These are phyloP conservation scores for Dipodomys ordii DNA, from an alignment of 2,113 vertebrate genomes.

Conservation along the genomic window DNA sequence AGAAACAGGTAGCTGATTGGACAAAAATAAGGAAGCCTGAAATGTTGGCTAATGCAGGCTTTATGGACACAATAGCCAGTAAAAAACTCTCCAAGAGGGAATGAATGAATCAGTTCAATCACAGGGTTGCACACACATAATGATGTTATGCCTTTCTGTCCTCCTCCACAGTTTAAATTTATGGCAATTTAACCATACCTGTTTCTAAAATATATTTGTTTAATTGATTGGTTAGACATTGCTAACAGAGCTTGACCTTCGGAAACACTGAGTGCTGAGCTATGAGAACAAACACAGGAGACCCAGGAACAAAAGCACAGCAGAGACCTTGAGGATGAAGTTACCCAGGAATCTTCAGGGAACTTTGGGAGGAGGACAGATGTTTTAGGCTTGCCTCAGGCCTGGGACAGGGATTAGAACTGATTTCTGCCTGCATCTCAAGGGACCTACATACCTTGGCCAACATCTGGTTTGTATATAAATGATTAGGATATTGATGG, in stretches of 20 bases:
- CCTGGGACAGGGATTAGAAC: neutral
- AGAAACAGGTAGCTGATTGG: neutral
- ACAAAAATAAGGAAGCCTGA: neutral
- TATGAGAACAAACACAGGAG: neutral
- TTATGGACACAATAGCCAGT: neutral
- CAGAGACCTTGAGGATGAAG: neutral
- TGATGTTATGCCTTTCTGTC: neutral
- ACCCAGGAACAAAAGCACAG: neutral
- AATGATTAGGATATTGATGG: constrained; percentile 42
- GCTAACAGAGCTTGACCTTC: constrained; percentile 7
- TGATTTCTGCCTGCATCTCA: constrained; percentile 42
- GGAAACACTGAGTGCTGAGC: neutral
- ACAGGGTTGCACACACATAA: neutral
- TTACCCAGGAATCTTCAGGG: neutral
- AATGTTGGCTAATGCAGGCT: neutral
- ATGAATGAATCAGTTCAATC: neutral
- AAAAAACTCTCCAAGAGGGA: neutral
- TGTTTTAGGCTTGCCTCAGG: neutral
- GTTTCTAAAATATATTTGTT: neutral
- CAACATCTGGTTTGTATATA: constrained; percentile 63
- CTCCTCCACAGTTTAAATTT: neutral
- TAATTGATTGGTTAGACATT: neutral
- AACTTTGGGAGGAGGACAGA: neutral
- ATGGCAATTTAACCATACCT: neutral
- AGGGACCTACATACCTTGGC: constrained; percentile 15